Base-by-base conservation (phyloP, 2,888 invertebrate species). In the Panzeria rudis region DNA sequence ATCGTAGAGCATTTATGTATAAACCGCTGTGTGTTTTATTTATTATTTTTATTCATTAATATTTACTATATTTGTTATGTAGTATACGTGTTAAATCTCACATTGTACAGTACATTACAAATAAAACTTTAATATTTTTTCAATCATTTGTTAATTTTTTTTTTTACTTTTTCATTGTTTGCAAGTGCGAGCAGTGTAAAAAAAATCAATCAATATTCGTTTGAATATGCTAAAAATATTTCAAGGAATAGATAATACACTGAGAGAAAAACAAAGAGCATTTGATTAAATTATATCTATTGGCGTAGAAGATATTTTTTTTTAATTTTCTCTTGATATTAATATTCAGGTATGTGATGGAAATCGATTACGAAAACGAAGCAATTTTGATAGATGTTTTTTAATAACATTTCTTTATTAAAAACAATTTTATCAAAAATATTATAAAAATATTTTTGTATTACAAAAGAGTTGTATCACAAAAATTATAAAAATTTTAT, bases 211-310 rank as follows among this genome's bases (percentile, higher is more conserved):
- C 62, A 71, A 62, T 71, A 79, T 59, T 62, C 50, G 64, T 35
- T 61, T 61, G 44, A 69, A 73, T 79, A 77, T 81, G 77, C 86
- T 86, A 87, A 88, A 87, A 87, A 86, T 83, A 81, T 83, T 86
- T 88, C 87, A 88, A 87, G 87, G 86, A 85, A 85, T 71, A 56
- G 11, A 11, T 13, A 61, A 44, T 61, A 59, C 61, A 75, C 41
- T 62, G 44, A 25, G 54, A 56, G 23, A 29, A 75, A 62, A 38
- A n/a, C 47, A 17, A 4, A 15, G 5, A 29, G 15, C n/a, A 29
- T 29, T 29, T 29, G 2, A 29, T 29, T 29, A 29, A 29, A 29
- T 29, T 29, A 29, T 5, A 29, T 29, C 2, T 29, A 29, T 29
- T 29, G 29, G 5, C 5, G 29, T 29, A 29, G 29, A 35, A 35